Evolutionary conservation across 2,113 vertebrate genomes (phyloP).

Genomic region (Chelonoidis abingdonii): DNA sequence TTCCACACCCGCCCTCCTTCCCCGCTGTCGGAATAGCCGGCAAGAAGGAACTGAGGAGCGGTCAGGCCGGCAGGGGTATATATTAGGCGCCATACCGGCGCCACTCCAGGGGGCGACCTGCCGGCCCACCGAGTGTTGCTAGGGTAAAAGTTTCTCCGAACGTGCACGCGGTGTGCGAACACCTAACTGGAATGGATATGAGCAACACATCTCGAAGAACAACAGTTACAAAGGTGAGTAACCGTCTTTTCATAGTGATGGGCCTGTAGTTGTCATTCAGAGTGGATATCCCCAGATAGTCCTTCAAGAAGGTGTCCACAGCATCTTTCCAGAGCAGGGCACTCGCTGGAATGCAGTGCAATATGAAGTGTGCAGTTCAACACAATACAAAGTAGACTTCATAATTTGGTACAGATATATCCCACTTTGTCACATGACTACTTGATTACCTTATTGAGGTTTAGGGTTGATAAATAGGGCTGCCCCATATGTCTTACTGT

Average conservation of each 20-base stretch:
- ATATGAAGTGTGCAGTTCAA: neutral
- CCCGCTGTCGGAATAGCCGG: too few relatives aligned
- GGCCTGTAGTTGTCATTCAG: neutral
- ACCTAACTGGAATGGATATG: too few relatives aligned
- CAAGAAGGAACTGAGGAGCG: too few relatives aligned
- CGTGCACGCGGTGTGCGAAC: too few relatives aligned
- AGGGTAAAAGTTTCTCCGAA: too few relatives aligned
- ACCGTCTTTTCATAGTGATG: neutral
- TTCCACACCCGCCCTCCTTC: too few relatives aligned
- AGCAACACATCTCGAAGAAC: too few relatives aligned
- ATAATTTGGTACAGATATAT: neutral
- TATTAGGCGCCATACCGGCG: too few relatives aligned
- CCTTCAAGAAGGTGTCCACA: neutral
- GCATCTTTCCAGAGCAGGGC: neutral
- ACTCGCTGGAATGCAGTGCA: neutral
- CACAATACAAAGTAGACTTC: fast-evolving
- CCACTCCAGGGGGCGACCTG: too few relatives aligned
- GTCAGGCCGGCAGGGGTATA: too few relatives aligned
- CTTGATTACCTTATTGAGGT: neutral
- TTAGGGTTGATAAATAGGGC: neutral
- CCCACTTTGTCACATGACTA: neutral
- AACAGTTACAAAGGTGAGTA: too few relatives aligned
- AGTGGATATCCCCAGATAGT: neutral
- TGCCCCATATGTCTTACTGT: neutral
- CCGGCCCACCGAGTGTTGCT: too few relatives aligned